Evolutionary conservation across 2,888 invertebrate genomes (phyloP), one percentile per base, ranked within the genome.

Genomic region (Parasteatoda lunata): DNA sequence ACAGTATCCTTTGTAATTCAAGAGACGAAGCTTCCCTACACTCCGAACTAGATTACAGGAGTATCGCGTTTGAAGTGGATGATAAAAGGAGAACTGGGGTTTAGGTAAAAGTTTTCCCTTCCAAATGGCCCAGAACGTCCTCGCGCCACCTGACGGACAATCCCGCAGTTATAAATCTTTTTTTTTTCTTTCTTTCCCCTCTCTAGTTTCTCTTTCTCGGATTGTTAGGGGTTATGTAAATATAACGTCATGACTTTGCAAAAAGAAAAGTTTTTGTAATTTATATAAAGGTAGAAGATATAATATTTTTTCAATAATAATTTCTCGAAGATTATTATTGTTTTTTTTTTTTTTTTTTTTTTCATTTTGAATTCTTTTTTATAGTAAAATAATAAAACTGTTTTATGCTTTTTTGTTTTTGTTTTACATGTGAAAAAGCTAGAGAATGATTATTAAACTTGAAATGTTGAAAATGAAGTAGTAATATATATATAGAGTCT

Each of bases 91-190:
- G 77, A 70, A 15, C 47, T 59, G 77, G 48, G 47, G 8, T 48
- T 59, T 51, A 75, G 81, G 73, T 49, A 68, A 51, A 82, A 82
- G 72, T 73, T 82, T 68, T 70, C 77, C 59, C 9, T 66, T 59
- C 59, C 59, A 59, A 30, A 30, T 59, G 11, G 11, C 59, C 8
- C 11, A 59, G n/a, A 7, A 59, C 59, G 59, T 59, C 8, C 66
- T 54, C 69, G 69, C 69, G 77, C 84, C 84, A 84, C 84, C 84
- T 84, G 84, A 77, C 84, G 77, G 77, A 75, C 77, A 45, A 77
- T 77, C 68, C 77, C 69, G 77, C 77, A 77, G 77, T 77, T 77
- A 73, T 6, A 9, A 15, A 15, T 68, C 9, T 73, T 59, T 71
- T 73, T n/a, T 66, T n/a, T n/a, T 71, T n/a, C 64, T 45, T 69